A percentile compares a stretch with the other conserved stretches of the same genome.
Conservation (phyloP, 2,113 vertebrate genomes). For the Diglossa brunneiventris region DNA sequence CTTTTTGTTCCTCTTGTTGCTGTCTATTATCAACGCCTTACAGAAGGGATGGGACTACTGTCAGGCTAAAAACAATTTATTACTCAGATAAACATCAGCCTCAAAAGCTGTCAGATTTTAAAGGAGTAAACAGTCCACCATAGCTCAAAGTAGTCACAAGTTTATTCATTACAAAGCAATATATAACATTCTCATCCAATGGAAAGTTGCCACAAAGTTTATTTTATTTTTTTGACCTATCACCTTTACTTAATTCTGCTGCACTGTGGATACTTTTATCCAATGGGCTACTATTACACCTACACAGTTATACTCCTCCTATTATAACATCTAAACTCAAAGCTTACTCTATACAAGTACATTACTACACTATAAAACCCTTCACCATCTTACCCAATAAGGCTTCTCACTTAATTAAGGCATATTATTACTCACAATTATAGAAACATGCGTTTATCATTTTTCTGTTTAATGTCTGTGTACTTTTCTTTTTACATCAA, state of each 20-base stretch:
- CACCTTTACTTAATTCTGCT: not conserved
- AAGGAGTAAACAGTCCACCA: fast-evolving
- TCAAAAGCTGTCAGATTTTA: not conserved
- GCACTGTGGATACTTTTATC: not conserved
- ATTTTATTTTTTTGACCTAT: not conserved
- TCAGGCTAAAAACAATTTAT: not conserved
- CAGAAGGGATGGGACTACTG: not conserved
- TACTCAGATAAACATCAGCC: not conserved
- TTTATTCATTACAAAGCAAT: not conserved
- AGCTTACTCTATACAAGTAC: not conserved
- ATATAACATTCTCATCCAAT: too few relatives aligned
- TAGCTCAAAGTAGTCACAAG: not conserved
- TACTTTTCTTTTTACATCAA: not conserved
- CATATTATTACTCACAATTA: not conserved
- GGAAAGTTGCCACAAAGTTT: not conserved
- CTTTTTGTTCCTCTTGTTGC: not conserved
- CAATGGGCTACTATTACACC: not conserved
- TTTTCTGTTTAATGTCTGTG: not conserved
- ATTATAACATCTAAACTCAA: not conserved
- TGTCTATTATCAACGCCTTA: not conserved
- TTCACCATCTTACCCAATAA: not conserved
- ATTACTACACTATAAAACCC: not conserved
- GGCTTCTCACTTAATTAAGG: not conserved
- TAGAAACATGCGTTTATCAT: not conserved
- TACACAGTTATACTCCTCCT: not conserved